phyloP scores from a whole-genome alignment of 2,888 invertebrate species.

The Stramonita haemastoma region DNA sequence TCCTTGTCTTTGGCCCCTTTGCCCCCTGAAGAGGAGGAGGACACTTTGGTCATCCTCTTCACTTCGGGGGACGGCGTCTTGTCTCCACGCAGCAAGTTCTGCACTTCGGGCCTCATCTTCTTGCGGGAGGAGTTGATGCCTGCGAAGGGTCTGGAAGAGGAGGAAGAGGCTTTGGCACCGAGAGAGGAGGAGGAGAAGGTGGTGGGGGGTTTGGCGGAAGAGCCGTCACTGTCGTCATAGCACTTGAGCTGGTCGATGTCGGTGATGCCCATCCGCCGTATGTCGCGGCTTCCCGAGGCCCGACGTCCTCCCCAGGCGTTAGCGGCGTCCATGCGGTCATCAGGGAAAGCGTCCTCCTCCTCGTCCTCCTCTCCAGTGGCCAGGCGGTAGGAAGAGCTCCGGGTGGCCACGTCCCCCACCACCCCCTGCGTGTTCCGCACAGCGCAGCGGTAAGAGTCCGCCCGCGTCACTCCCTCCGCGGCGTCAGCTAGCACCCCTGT shows the following conservation, averaged over 20 bases:
- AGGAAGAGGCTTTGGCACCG: not conserved
- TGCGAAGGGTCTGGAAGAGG: slow-evolving; percentile 26
- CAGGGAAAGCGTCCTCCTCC: slow-evolving; percentile 44
- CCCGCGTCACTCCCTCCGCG: slow-evolving; percentile 56
- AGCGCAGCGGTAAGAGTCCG: slow-evolving; percentile 68
- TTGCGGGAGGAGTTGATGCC: slow-evolving; percentile 45
- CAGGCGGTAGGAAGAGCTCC: slow-evolving; percentile 66
- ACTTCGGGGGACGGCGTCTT: slow-evolving; percentile 52
- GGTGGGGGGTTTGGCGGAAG: slow-evolving; percentile 16
- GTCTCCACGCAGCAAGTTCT: slow-evolving; percentile 51
- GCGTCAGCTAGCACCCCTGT: slow-evolving; percentile 24
- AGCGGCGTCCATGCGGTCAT: slow-evolving; percentile 54
- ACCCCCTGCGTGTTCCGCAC: slow-evolving; percentile 64
- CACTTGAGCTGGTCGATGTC: slow-evolving; percentile 68
- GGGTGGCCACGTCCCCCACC: slow-evolving; percentile 47
- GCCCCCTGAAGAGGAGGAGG: slow-evolving; percentile 47
- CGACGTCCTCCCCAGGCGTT: slow-evolving; percentile 52
- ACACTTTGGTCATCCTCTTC: slow-evolving; percentile 48
- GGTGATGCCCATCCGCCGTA: slow-evolving; percentile 67
- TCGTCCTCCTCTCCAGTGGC: slow-evolving; percentile 56
- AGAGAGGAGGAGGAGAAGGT: slow-evolving; percentile 4
- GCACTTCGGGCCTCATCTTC: slow-evolving; percentile 57
- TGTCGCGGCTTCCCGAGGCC: slow-evolving; percentile 54
- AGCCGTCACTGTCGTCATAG: slow-evolving; percentile 42
- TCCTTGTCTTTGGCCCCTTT: slow-evolving; percentile 56